Evolutionary conservation across 2,888 invertebrate species (phyloP).

Genomic region (Seira ritae): DNA sequence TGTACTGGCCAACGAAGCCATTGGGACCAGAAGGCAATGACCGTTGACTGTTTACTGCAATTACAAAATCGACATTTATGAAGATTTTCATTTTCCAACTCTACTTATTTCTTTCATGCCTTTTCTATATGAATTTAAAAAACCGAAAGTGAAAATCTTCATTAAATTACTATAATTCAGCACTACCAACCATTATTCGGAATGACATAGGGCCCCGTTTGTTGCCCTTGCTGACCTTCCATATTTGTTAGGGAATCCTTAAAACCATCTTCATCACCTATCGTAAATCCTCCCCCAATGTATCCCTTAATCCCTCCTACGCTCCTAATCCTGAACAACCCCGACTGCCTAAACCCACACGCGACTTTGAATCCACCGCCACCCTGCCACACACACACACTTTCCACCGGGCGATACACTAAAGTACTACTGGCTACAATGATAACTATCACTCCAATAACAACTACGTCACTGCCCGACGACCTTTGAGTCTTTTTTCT

Average conservation of each 20-base stretch:
- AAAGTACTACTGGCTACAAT: conserved; percentile 42
- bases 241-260: conserved; percentile 87
- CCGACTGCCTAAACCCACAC: conserved; percentile 95
- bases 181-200: conserved; percentile 40
- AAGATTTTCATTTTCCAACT: background rate
- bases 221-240: conserved; percentile 80
- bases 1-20: conserved; percentile 44
- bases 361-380: conserved; percentile 86
- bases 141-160: background rate
- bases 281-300: conserved; percentile 83
- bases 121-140: conserved; percentile 16
- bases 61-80: background rate
- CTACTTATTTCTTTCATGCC: background rate
- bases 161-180: too few relatives aligned
- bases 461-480: background rate
- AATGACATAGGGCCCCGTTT: conserved; percentile 24
- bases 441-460: background rate
- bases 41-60: conserved; percentile 47
- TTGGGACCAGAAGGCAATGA: conserved; percentile 26
- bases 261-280: conserved; percentile 91
- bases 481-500: too few relatives aligned
- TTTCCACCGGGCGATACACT: conserved; percentile 36
- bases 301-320: conserved; percentile 87
- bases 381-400: conserved; percentile 72
- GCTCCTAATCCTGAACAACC: conserved; percentile 92